Base-by-base conservation (phyloP, 2,113 vertebrate genomes). In the Chlorodrepanis virens region DNA sequence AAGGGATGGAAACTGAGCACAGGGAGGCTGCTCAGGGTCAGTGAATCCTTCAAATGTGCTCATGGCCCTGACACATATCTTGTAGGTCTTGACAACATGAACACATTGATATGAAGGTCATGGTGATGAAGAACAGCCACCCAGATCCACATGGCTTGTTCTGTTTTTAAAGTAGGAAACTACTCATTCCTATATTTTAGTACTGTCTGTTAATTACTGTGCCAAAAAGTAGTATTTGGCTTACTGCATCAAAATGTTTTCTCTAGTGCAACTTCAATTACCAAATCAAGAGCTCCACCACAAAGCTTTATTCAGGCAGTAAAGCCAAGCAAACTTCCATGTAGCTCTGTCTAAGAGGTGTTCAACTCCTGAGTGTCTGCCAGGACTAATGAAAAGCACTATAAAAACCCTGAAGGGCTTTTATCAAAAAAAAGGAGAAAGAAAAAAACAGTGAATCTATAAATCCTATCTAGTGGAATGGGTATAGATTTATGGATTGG, bases 281-380 rank as follows among this genome's bases (percentile, higher is more conserved):
- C 40, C 74, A 65, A 91, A 85, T 49, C 71, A 94, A 72, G 71
- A 88, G 56, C 68, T 94, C 29, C 42, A 93, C 70, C 37, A 83
- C n/a, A 47, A 91, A 91, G 77, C 40, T 92, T 93, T 92, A 80
- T 85, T 91, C 57, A 79, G 78, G 87, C 67, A 90, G 53, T 57
- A 90, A 79, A 90, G 50, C 44, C 52, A 85, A 88, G 44, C 40
- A 60, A 76, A 94, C 50, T 77, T 76, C 70, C 85, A 88, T 8
- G 21, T 35, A 83, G 54, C 37, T 85, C 64, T 87, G 35, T 49
- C 52, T 83, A 82, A 82, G 69, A 84, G 56, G 33, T 9, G 0
- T 56, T 81, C 52, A 71, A 1, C 54, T 75, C 65, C 78, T 52
- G 17, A 79, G 61, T 56, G 74, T 56, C 74, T 94, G 35, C 39